phyloP scores from a whole-genome alignment of 2,888 invertebrate genomes.

The Prenolepis imparis region DNA sequence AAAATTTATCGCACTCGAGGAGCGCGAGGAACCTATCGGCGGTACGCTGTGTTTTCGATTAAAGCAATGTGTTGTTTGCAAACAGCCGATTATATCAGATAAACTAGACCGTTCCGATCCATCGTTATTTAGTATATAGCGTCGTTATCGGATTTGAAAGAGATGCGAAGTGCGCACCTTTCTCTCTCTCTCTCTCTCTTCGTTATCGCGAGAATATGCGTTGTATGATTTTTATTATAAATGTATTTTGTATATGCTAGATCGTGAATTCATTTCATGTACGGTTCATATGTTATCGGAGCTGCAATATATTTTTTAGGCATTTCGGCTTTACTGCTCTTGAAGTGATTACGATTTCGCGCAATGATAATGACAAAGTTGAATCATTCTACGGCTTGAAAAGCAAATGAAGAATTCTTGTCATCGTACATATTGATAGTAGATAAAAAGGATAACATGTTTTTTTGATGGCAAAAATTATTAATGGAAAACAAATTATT shows the following conservation, averaged over 20 bases:
- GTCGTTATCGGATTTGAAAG: conserved; percentile 1
- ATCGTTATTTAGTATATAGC: neutral
- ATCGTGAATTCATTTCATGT: conserved; percentile 1
- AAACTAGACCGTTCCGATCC: conserved; percentile 8
- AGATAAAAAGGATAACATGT: neutral
- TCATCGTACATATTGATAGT: conserved; percentile 6
- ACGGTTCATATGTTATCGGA: conserved; percentile 13
- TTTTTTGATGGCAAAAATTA: neutral
- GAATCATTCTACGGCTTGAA: conserved; percentile 21
- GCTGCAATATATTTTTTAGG: conserved; percentile 25
- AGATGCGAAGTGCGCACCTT: neutral
- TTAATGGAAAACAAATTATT: neutral
- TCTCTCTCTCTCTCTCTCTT: neutral
- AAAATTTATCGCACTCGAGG: conserved; percentile 48
- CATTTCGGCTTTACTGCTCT: neutral
- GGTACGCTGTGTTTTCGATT: neutral
- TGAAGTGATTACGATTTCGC: conserved; percentile 5
- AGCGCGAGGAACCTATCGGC: neutral
- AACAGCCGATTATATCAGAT: conserved; percentile 52
- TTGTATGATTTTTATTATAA: neutral
- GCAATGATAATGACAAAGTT: conserved; percentile 4
- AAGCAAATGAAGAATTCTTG: neutral
- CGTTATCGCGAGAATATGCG: neutral
- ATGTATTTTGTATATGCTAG: neutral
- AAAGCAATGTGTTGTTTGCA: conserved; percentile 40